These are phyloP conservation scores for Trachops cirrhosus DNA, from an alignment of 2,797 vertebrate species.

Conservation along the genomic window DNA sequence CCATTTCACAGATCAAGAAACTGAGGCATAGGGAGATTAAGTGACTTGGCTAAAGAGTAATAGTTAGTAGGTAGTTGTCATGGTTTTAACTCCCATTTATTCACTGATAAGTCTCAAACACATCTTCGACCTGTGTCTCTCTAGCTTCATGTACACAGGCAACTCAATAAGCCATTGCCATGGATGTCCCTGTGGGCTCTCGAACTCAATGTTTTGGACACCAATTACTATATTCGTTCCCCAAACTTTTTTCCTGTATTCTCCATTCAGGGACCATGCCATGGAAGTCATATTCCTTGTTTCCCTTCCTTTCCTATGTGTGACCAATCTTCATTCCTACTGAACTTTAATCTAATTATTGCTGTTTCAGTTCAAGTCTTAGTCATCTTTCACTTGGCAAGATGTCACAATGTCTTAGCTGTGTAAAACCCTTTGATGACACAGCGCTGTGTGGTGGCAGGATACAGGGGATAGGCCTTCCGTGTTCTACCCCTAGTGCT, in stretches of 20 bases:
- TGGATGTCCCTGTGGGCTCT: accelerated
- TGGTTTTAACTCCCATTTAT: neutral
- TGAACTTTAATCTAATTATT: neutral
- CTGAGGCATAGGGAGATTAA: neutral
- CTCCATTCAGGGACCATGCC: neutral
- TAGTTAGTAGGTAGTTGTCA: neutral
- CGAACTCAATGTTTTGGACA: neutral
- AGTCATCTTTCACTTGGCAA: neutral
- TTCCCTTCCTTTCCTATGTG: neutral
- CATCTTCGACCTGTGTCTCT: neutral
- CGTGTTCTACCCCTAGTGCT: neutral
- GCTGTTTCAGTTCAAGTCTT: neutral
- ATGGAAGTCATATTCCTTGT: neutral
- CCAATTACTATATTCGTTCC: neutral
- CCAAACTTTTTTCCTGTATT: neutral
- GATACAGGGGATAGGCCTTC: neutral
- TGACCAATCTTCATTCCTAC: neutral
- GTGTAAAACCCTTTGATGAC: neutral
- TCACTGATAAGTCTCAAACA: neutral
- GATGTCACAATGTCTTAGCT: neutral
- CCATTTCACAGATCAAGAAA: neutral
- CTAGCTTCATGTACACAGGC: neutral
- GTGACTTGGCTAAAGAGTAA: neutral
- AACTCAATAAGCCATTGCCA: neutral
- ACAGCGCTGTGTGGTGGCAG: neutral